These are phyloP conservation scores for Melangyna quadrimaculata DNA, from an alignment of 2,888 invertebrate genomes.

Conservation along the genomic window DNA sequence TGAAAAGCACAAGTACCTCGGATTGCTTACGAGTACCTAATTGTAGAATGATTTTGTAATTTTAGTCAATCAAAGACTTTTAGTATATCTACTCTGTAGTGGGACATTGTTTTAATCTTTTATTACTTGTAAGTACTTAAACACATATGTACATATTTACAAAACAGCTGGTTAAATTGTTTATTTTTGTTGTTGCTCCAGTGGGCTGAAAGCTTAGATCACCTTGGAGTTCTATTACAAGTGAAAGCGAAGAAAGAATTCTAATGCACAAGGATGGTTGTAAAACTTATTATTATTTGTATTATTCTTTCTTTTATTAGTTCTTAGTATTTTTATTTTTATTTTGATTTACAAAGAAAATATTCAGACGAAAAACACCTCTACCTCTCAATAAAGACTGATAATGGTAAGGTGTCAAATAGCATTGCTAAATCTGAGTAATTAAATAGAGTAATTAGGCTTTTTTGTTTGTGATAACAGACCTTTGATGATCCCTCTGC, in stretches of 20 bases:
- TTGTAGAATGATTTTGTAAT: constrained; percentile 40
- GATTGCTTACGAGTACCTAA: neutral
- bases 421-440: neutral
- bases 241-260: constrained; percentile 13
- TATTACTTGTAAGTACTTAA: too few species aligned
- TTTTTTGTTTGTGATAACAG: constrained; percentile 1
- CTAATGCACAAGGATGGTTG: neutral
- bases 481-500: neutral
- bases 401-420: neutral
- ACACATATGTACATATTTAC: too few species aligned
- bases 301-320: neutral
- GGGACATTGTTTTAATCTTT: neutral
- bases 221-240: constrained; percentile 7
- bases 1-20: neutral
- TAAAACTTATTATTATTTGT: neutral
- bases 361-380: neutral
- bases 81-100: neutral
- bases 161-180: neutral
- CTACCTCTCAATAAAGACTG: neutral
- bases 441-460: constrained; percentile 7
- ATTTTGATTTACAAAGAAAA: neutral
- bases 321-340: neutral
- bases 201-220: neutral
- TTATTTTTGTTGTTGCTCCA: neutral
- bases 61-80: neutral